Evolutionary conservation across 1,140 invertebrate species (phyloP), one percentile per base, ranked within the genome.

Genomic region (Heliconius eleuchia): DNA sequence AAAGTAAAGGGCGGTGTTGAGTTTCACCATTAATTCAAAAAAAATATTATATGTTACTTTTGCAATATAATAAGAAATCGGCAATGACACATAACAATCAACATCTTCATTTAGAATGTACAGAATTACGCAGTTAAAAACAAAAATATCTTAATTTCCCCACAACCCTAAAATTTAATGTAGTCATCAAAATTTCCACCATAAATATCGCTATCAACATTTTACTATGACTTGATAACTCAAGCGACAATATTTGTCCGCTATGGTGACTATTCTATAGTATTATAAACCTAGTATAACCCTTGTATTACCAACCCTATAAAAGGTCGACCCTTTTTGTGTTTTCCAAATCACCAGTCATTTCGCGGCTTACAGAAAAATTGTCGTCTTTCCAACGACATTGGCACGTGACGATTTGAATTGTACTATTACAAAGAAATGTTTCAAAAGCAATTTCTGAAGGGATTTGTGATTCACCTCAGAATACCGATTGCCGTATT

Each of bases 261-360:
- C 13, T 66, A 66, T 66, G 60, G 13, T 23, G 27, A 30, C 60
- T 66, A 66, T 66, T 66, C 60, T n/a, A 30, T 19, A 57, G 9
- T 57, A 57, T 23, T 57, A 57, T n/a, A 57, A 23, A 57, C 19
- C 19, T 66, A 30, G 60, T 30, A 66, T 1, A 37, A 11, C 23
- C 60, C 60, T 66, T 66, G 27, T 66, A 66, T 66, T 30, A 66
- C 27, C 27, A 30, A 13, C 60, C 60, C 27, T 13, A 66, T 66
- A 66, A 66, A 66, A 30, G 60, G 60, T 87, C 88, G 78, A 75
- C 88, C 88, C 87, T 86, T 90, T 88, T 73, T 86, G 71, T 89
- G 88, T 90, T 83, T 71, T 78, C 81, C 80, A 84, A 86, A 90
- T 90, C 87, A 86, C 87, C 80, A 85, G 83, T 83, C 81, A 88